These are phyloP conservation scores for Sipha flava DNA, from an alignment of 1,140 invertebrate species.

Conservation along the genomic window DNA sequence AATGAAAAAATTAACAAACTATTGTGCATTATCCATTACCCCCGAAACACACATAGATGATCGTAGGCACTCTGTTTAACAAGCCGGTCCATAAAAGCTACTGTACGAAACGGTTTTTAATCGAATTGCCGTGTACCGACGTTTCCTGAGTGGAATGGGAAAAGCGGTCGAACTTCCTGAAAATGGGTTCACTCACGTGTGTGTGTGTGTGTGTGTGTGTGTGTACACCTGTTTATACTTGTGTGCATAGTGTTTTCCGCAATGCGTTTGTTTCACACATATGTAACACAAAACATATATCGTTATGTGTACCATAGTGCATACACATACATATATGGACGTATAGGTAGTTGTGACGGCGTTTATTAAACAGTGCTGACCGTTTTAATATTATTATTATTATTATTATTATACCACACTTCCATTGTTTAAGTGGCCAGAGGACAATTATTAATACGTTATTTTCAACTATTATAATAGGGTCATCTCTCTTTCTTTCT, in stretches of 20 bases:
- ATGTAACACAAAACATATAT: too few species aligned
- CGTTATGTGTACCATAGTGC: too few species aligned
- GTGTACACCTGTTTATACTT: slow-evolving; percentile 3
- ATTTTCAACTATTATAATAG: not conserved
- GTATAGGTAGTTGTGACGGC: not conserved
- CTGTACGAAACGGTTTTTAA: slow-evolving; percentile 30
- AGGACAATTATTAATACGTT: not conserved
- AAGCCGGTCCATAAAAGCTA: slow-evolving; percentile 15
- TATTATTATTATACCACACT: not conserved
- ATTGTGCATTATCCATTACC: not conserved
- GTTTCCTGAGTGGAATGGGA: slow-evolving; percentile 14
- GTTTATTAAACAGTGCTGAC: not conserved
- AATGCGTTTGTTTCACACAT: not conserved
- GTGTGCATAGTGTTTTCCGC: not conserved
- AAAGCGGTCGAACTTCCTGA: slow-evolving; percentile 19
- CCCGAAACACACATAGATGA: slow-evolving; percentile 21
- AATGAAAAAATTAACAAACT: not conserved
- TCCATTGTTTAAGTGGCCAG: not conserved
- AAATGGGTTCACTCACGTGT: not conserved
- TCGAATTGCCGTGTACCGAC: slow-evolving; percentile 30
- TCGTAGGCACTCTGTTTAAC: slow-evolving; percentile 21
- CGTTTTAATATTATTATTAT: slow-evolving; percentile 3
- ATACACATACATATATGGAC: not conserved
- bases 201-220: not conserved
- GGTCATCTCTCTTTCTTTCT: too few species aligned